phyloP scores from a whole-genome alignment of 2,113 vertebrate genomes.

The Saccopteryx leptura region DNA sequence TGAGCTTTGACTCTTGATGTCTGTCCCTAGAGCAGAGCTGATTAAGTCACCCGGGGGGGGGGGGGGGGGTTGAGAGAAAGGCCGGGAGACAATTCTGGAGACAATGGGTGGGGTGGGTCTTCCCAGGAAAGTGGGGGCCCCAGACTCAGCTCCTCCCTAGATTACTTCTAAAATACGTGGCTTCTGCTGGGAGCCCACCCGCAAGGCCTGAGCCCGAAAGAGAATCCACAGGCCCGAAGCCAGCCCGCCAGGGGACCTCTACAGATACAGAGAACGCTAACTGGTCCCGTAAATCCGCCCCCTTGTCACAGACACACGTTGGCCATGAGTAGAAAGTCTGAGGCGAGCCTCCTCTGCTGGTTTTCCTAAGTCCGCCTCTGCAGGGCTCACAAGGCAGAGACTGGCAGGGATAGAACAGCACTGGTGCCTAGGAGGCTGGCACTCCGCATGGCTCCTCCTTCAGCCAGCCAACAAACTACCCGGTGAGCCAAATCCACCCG shows the following conservation, averaged over 20 bases:
- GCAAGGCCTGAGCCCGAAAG: neutral
- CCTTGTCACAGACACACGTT: neutral
- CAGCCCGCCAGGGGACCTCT: neutral
- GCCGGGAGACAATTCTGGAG: neutral
- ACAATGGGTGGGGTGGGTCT: neutral
- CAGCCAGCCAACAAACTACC: neutral
- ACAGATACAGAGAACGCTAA: neutral
- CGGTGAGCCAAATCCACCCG: neutral
- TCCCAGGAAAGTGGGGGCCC: neutral
- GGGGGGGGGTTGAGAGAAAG: neutral
- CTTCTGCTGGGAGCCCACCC: neutral
- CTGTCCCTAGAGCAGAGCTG: neutral
- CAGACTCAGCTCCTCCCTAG: neutral
- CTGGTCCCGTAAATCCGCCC: neutral
- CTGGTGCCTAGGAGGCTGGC: rapidly evolving
- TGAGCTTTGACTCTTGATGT: neutral
- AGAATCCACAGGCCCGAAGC: neutral
- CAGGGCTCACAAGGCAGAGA: neutral
- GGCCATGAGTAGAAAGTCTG: neutral
- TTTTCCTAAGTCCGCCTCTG: neutral
- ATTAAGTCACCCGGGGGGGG: neutral
- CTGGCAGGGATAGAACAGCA: rapidly evolving
- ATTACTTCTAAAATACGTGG: neutral
- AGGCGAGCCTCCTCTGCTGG: neutral
- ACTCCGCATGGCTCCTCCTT: rapidly evolving